Evolutionary conservation across 2,888 invertebrate genomes (phyloP).

Genomic region (Nebria salina): DNA sequence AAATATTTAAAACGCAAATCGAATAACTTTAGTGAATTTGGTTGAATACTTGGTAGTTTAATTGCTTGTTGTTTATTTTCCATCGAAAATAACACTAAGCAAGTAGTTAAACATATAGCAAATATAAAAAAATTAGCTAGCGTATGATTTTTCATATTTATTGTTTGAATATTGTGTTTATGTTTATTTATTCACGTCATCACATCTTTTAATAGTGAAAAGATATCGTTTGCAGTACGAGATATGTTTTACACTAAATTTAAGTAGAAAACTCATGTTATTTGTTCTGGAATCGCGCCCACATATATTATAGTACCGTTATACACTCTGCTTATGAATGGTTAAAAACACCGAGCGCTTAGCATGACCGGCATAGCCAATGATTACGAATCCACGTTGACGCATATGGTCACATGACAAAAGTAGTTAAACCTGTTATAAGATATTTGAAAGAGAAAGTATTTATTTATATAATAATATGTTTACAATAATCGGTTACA

Average conservation of each 20-base stretch:
- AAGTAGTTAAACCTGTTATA: too few relatives aligned
- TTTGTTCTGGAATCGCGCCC: conserved; percentile 3
- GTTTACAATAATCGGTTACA: conserved; percentile 50
- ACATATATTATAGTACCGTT: conserved; percentile 17
- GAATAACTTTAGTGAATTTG: conserved; percentile 51
- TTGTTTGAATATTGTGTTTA: conserved; percentile 18
- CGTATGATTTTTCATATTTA: conserved; percentile 31
- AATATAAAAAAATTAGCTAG: conserved; percentile 35
- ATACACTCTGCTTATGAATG: neutral
- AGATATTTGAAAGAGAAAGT: neutral
- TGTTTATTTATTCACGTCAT: conserved; percentile 6
- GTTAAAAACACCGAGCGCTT: neutral
- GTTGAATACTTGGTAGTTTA: conserved; percentile 9
- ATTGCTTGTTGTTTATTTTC: conserved; percentile 27
- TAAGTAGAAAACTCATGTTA: neutral
- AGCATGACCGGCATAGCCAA: neutral
- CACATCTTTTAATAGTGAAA: neutral
- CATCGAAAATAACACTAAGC: conserved; percentile 37
- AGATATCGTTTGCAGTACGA: neutral
- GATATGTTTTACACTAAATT: neutral
- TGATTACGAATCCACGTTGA: neutral
- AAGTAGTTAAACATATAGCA: conserved; percentile 33
- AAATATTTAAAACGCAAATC: conserved; percentile 55
- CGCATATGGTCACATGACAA: too few relatives aligned
- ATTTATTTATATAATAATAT: conserved; percentile 15